Conservation (phyloP, 2,888 invertebrate genomes). For the Lithosia quadra region DNA sequence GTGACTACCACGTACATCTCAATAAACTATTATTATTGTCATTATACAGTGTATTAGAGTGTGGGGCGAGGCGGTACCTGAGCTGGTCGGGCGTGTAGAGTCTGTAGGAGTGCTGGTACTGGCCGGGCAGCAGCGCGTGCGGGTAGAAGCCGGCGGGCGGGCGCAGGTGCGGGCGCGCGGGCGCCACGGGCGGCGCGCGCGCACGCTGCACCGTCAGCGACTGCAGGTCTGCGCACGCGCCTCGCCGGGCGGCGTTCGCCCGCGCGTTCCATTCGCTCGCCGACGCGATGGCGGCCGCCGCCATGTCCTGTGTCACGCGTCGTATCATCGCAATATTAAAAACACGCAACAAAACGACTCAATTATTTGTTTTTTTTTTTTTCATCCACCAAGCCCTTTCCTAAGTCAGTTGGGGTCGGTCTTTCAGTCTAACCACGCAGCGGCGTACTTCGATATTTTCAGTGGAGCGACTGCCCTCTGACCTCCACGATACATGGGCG, state of each 20-base stretch:
- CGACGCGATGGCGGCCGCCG: conserved; percentile 94
- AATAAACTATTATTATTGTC: too few relatives aligned
- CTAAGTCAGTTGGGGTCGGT: too few relatives aligned
- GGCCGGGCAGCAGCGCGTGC: conserved; percentile 97
- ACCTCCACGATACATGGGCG: too few relatives aligned
- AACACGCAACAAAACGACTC: neutral
- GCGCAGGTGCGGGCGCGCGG: conserved; percentile 63
- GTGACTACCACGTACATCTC: too few relatives aligned
- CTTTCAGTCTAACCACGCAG: too few relatives aligned
- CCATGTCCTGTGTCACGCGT: conserved; percentile 87
- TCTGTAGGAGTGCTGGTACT: conserved; percentile 95
- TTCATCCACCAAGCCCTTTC: too few relatives aligned
- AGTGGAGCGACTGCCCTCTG: too few relatives aligned
- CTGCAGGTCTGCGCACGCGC: conserved; percentile 96
- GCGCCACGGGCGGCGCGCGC: conserved; percentile 49
- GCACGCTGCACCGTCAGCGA: conserved; percentile 93
- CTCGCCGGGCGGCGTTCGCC: conserved; percentile 92
- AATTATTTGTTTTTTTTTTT: too few relatives aligned
- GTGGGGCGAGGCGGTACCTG: conserved; percentile 49
- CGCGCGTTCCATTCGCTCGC: conserved; percentile 96
- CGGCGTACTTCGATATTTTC: too few relatives aligned
- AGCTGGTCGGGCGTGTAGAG: conserved; percentile 93
- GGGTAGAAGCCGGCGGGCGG: conserved; percentile 92
- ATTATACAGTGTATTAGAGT: neutral
- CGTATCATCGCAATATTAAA: neutral